A percentile compares a stretch with the other conserved stretches of the same genome.
phyloP scores from a whole-genome alignment of 2,888 invertebrate genomes.

The Bugula neritina region DNA sequence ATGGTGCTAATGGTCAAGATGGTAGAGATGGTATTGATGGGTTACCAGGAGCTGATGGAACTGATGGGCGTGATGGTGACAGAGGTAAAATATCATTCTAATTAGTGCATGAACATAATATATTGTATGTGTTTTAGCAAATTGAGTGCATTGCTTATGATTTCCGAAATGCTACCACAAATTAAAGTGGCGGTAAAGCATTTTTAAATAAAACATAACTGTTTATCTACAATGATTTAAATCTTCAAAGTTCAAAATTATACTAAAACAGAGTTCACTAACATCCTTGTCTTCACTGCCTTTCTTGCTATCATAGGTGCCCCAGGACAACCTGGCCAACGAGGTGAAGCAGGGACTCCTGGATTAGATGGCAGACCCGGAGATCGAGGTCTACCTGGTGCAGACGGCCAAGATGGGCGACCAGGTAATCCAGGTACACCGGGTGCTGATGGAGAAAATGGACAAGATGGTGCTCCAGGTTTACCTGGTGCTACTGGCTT shows the following conservation, averaged over 20 bases:
- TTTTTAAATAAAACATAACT: too few species aligned
- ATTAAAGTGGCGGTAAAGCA: too few species aligned
- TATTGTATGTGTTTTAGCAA: too few species aligned
- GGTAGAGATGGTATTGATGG: constrained; percentile 32
- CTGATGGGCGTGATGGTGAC: neutral
- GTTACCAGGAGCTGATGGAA: constrained; percentile 27
- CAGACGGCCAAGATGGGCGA: constrained; percentile 29
- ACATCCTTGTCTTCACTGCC: too few species aligned
- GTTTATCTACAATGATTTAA: too few species aligned
- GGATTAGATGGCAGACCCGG: constrained; percentile 29
- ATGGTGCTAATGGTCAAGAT: constrained; percentile 31
- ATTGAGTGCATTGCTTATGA: too few species aligned
- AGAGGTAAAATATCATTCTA: constrained; percentile 14
- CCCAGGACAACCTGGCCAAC: constrained; percentile 16
- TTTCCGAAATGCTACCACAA: too few species aligned
- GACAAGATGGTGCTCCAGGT: constrained; percentile 29
- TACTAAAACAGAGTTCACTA: too few species aligned
- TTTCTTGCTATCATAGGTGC: too few species aligned
- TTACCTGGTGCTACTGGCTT: constrained; percentile 30
- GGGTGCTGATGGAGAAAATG: constrained; percentile 30
- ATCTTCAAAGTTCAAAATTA: too few species aligned
- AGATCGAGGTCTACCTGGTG: constrained; percentile 29
- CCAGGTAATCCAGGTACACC: constrained; percentile 31
- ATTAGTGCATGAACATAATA: too few species aligned
- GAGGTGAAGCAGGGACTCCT: constrained; percentile 25